Conservation (phyloP, 2,113 vertebrate species). For the Pangasianodon gigas region DNA sequence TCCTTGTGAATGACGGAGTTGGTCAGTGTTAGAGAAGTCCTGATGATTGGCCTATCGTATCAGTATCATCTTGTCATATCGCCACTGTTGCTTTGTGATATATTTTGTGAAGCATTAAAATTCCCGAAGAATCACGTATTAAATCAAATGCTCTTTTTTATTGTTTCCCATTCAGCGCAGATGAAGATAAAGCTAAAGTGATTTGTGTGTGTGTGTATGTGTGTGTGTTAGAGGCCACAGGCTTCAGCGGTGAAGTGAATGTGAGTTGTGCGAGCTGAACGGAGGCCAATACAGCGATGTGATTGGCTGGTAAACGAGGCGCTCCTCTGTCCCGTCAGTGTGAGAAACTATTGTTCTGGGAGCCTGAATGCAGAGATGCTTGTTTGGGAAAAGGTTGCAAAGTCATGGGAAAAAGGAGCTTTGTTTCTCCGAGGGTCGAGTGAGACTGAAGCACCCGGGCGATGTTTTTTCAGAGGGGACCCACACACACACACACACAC, state of each 20-base stretch:
- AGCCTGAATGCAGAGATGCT: constrained; percentile 73
- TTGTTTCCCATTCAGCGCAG: not conserved
- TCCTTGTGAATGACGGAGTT: not conserved
- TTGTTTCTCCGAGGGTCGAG: constrained; percentile 70
- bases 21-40: not conserved
- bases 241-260: not conserved
- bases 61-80: not conserved
- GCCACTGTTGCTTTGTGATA: not conserved
- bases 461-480: constrained; percentile 75
- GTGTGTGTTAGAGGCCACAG: not conserved
- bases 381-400: constrained; percentile 85
- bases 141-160: not conserved
- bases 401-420: constrained; percentile 86
- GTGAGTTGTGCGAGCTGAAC: constrained; percentile 17
- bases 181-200: not conserved
- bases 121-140: not conserved
- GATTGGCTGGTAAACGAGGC: constrained; percentile 41
- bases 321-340: constrained; percentile 67
- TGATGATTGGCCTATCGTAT: not conserved
- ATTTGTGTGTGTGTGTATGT: constrained; percentile 22
- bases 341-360: constrained; percentile 81
- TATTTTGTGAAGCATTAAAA: not conserved
- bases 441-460: constrained; percentile 70
- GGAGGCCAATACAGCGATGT: constrained; percentile 17
- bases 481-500: constrained; percentile 50